Conservation (phyloP, 2,888 invertebrate species). For the Dendrolimus pini region DNA sequence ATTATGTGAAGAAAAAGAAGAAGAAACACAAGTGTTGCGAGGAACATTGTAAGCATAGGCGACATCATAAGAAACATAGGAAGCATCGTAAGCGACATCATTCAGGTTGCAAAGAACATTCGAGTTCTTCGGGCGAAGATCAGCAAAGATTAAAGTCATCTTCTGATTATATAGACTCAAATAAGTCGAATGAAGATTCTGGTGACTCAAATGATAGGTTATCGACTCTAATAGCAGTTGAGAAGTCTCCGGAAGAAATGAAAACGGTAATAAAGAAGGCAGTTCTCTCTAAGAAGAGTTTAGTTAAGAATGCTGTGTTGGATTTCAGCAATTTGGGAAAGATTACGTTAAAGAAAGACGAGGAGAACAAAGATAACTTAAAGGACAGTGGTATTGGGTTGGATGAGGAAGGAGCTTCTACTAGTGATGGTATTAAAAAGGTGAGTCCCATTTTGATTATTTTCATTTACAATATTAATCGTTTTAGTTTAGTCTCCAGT, state of each 20-base stretch:
- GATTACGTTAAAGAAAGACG: conserved; percentile 39
- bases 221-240: conserved; percentile 54
- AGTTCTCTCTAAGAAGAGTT: conserved; percentile 50
- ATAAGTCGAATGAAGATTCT: conserved; percentile 66
- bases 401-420: conserved; percentile 47
- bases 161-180: conserved; percentile 58
- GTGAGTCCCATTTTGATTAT: conserved; percentile 21
- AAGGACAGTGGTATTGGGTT: conserved; percentile 63
- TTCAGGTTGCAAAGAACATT: conserved; percentile 62
- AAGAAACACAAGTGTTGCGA: conserved; percentile 83
- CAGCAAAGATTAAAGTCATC: conserved; percentile 55
- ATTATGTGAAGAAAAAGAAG: conserved; percentile 80
- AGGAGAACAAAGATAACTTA: conserved; percentile 48
- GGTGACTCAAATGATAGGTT: conserved; percentile 52
- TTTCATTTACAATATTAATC: no score
- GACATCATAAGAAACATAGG: conserved; percentile 86
- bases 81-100: conserved; percentile 88
- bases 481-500: no score
- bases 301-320: conserved; percentile 55
- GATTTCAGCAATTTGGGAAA: conserved; percentile 58
- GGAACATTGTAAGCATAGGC: conserved; percentile 82
- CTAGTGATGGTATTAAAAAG: conserved; percentile 50
- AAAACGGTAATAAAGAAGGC: conserved; percentile 64
- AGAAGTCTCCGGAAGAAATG: conserved; percentile 60
- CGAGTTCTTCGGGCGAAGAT: conserved; percentile 71